Percentiles rank a stretch among this genome's conserved stretches.
These are phyloP conservation scores for Nibea coibor DNA, from an alignment of 2,113 vertebrate genomes.

Conservation along the genomic window DNA sequence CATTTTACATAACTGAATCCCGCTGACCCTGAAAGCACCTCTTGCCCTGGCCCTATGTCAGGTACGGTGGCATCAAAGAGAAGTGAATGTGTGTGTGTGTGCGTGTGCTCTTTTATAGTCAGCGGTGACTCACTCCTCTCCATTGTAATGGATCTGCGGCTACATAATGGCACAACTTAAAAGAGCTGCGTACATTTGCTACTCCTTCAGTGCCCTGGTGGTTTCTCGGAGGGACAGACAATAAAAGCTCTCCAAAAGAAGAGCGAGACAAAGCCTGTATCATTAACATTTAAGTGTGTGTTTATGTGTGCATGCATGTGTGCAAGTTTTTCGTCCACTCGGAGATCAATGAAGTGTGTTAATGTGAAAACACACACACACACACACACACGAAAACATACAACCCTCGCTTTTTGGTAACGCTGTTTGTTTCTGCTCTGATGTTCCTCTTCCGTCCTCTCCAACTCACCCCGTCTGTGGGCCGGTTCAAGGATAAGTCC, in stretches of 20 bases:
- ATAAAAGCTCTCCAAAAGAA: slow-evolving; percentile 51
- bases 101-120: slow-evolving; percentile 43
- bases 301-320: slow-evolving; percentile 8
- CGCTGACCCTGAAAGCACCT: slow-evolving; percentile 48
- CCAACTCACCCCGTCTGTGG: slow-evolving; percentile 27
- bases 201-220: slow-evolving; percentile 35
- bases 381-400: slow-evolving; percentile 9
- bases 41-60: slow-evolving; percentile 36
- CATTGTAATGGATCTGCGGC: slow-evolving; percentile 54
- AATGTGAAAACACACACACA: slow-evolving; percentile 1
- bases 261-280: slow-evolving; percentile 43
- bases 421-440: slow-evolving; percentile 32
- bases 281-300: slow-evolving; percentile 46
- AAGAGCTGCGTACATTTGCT: slow-evolving; percentile 45
- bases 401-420: slow-evolving; percentile 19
- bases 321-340: slow-evolving; percentile 47
- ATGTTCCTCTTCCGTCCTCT: slow-evolving; percentile 14
- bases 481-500: slow-evolving; percentile 52
- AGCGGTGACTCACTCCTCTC: slow-evolving; percentile 63
- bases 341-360: slow-evolving; percentile 19
- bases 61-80: slow-evolving; percentile 53
- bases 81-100: slow-evolving; percentile 24
- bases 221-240: slow-evolving; percentile 53
- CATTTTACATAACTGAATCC: slow-evolving; percentile 63
- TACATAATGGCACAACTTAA: slow-evolving; percentile 57